Percentiles rank a stretch among this genome's conserved stretches.
Conservation (phyloP, 35 echinoderm and acorn worm genomes). For the Chiridota heheva region DNA sequence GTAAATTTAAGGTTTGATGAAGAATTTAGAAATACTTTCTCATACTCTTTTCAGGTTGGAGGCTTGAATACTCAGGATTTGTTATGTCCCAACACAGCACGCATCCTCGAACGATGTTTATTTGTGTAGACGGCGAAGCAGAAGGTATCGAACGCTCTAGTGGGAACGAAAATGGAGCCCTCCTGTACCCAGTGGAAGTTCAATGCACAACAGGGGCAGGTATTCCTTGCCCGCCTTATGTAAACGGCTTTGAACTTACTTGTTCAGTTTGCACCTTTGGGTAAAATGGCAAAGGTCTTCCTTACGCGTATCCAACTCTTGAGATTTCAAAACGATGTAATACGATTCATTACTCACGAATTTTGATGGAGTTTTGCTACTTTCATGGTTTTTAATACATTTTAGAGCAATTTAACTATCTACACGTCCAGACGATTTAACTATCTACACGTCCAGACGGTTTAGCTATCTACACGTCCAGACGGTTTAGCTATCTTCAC, state of each 20-base stretch:
- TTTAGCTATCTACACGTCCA: no score
- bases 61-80: conserved; percentile 39
- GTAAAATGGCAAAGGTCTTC: no score
- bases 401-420: no score
- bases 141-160: conserved; percentile 7
- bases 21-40: neutral
- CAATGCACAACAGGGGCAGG: conserved; percentile 12
- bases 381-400: no score
- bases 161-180: conserved; percentile 33
- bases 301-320: no score
- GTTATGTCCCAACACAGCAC: conserved; percentile 39
- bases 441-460: no score
- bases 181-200: conserved; percentile 32
- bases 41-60: conserved; percentile 4
- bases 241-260: conserved; percentile 35
- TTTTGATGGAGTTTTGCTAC: no score
- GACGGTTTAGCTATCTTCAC: no score
- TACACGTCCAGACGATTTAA: no score
- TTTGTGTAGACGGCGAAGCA: conserved; percentile 44
- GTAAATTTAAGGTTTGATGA: neutral
- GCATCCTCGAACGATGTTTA: conserved; percentile 18
- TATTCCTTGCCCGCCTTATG: conserved; percentile 43
- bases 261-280: conserved; percentile 46
- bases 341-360: no score
- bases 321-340: no score